Base-by-base conservation (phyloP, 1,140 invertebrate species). In the Oedothorax gibbosus region DNA sequence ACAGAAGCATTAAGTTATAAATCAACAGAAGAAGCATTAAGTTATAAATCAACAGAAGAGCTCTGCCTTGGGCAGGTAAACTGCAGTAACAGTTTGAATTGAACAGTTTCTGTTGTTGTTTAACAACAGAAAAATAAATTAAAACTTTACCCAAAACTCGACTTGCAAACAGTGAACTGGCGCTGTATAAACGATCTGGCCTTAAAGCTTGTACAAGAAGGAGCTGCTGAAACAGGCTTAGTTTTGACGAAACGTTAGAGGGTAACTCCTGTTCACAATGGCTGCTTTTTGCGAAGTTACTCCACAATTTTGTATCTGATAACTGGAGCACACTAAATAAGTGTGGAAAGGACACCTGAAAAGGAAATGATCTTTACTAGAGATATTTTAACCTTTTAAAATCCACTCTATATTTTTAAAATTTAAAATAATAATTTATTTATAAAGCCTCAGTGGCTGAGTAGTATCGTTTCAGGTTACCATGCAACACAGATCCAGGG, bases 221-320 rank as follows among this genome's bases (percentile, higher is more conserved):
- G n/a, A 98, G 90, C 88, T 95, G 93, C 89, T 98, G 95, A 89
- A 98, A 97, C n/a, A 92, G 90, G 0, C 93, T 93, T 6, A 95
- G 87, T 65, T 91, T 91, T 62, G 91, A 91, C 50, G 92, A 90
- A 0, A 93, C 89, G 10, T 90, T 90, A 35, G 88, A 87, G 66
- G 93, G 93, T 53, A 93, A 89, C 51, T 91, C 90, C 21, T 89
- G 89, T 87, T 94, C 93, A 89, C 92, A 93, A 76, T 93, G 91
- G 69, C 90, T 91, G 20, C 91, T 92, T 15, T 90, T 89, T 64
- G 93, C 90, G 89, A 95, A 96, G 68, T 92, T 91, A 12, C 90
- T 90, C 95, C 95, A 96, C 20, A 93, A 76, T 0, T 89, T 89
- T 49, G 90, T 88, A 85, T 95, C 93, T 10, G 93, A 90, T 3